Evolutionary conservation across 2,797 vertebrate genomes (phyloP), one percentile per base, ranked within the genome.

Genomic region (Acanthopagrus latus): DNA sequence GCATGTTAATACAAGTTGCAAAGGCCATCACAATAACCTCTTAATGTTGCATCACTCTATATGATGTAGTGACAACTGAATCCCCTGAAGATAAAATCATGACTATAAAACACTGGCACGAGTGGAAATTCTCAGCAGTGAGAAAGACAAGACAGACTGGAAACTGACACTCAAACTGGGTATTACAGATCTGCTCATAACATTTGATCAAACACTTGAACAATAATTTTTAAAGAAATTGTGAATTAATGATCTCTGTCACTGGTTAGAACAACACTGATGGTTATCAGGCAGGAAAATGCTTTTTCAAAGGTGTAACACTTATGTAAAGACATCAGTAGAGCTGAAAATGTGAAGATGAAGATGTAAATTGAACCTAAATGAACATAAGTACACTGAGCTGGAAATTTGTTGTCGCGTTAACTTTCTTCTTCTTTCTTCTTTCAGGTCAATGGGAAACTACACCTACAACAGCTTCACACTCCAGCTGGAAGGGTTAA

Each of bases 401-500:
- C 27, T 27, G 27, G 27, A 27, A 27, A 27, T 27, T 27, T 27
- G n/a, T n/a, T n/a, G n/a, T n/a, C n/a, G n/a, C n/a, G 3, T 27
- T 27, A 27, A 27, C 27, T n/a, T 44, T 11, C 13, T 44, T n/a
- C n/a, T n/a, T n/a, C n/a, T 44, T 63, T 46, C 7, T 66, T 51
- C 0, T 74, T 33, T 44, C 38, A 75, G 73, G 33, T n/a, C 68
- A 14, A 91, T 92, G 90, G 87, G 89, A 46, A 90, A 90, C 64
- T n/a, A 54, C 66, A 85, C 75, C 9, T 84, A 58, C 64, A 89
- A 82, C 78, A 85, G 87, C 73, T 48, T 72, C 5, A 65, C 69
- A 6, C 81, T 92, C 17, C 70, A 76, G 23, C 2, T 93, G 11
- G 89, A 93, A 8, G 86, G 90, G 2, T 11, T 93, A 2, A 73